Conservation (phyloP, 92 coral and sea anemone genomes). For the Anthopleura xanthogrammica region DNA sequence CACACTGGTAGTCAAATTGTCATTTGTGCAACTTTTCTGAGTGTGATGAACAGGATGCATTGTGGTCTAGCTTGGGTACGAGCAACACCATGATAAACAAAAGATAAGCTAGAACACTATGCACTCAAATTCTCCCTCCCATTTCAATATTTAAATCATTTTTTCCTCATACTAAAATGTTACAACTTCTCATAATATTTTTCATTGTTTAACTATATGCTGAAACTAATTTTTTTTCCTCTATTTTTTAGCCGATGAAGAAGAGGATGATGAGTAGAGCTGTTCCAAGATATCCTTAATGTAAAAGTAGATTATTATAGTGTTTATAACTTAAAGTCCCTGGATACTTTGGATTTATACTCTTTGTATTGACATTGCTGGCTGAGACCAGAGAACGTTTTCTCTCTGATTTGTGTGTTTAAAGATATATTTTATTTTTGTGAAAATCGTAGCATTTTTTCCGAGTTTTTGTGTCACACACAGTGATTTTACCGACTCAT, state of each 20-base stretch:
- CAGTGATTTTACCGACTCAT: neutral
- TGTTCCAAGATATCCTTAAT: neutral
- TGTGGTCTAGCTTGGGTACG: too few relatives aligned
- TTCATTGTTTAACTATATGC: too few relatives aligned
- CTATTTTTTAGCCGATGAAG: neutral
- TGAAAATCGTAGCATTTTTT: neutral
- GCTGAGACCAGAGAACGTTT: neutral
- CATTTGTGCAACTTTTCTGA: too few relatives aligned
- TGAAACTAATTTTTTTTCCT: too few relatives aligned
- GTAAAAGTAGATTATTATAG: neutral
- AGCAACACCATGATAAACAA: too few relatives aligned
- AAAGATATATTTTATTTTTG: neutral
- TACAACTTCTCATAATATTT: too few relatives aligned
- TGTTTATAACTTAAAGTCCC: neutral
- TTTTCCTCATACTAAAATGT: too few relatives aligned
- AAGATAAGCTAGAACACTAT: too few relatives aligned
- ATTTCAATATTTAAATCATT: too few relatives aligned
- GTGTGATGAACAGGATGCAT: too few relatives aligned
- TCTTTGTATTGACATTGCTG: neutral
- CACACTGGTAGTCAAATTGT: too few relatives aligned
- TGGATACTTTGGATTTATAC: neutral
- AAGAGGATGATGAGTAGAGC: slow-evolving; percentile 38
- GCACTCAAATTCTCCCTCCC: too few relatives aligned
- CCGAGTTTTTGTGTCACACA: neutral
- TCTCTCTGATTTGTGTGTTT: slow-evolving; percentile 8